A percentile compares a stretch with the other conserved stretches of the same genome.
These are phyloP conservation scores for Orius insidiosus DNA, from an alignment of 1,140 invertebrate species.

Conservation along the genomic window DNA sequence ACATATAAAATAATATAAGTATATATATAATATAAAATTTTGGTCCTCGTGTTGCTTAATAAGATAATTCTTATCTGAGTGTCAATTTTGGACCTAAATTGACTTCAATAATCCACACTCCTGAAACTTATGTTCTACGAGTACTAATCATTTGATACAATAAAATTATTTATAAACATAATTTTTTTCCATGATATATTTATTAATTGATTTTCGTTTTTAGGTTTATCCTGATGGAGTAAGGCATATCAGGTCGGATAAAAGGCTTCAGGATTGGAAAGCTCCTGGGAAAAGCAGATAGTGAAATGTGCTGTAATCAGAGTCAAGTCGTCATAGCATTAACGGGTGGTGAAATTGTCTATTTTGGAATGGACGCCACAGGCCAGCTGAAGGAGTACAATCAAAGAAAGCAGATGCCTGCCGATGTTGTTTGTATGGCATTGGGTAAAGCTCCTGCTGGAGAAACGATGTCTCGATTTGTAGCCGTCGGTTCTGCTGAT, in stretches of 20 bases:
- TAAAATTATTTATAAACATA: too few species aligned
- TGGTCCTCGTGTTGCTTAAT: too few species aligned
- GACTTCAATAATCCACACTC: too few species aligned
- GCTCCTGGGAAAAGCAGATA: slow-evolving; percentile 90
- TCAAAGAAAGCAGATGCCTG: slow-evolving; percentile 88
- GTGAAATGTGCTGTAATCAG: slow-evolving; percentile 94
- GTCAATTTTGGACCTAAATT: too few species aligned
- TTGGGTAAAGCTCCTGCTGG: slow-evolving; percentile 85
- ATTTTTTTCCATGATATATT: too few species aligned
- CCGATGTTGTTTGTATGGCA: slow-evolving; percentile 97
- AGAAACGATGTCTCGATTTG: slow-evolving; percentile 88
- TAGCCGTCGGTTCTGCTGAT: slow-evolving; percentile 91
- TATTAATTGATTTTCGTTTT: slow-evolving; percentile 14
- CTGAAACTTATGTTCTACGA: too few species aligned
- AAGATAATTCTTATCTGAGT: too few species aligned
- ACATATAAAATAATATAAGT: too few species aligned
- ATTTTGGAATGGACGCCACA: slow-evolving; percentile 98
- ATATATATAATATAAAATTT: too few species aligned
- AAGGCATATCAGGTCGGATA: slow-evolving; percentile 85
- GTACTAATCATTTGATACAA: too few species aligned
- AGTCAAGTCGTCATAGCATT: slow-evolving; percentile 96
- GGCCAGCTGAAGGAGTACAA: slow-evolving; percentile 97
- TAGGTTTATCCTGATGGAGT: slow-evolving; percentile 96
- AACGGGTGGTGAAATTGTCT: slow-evolving; percentile 92
- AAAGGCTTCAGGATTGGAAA: slow-evolving; percentile 98